Evolutionary conservation across 2,888 invertebrate species (phyloP).

Genomic region (Dendrolimus houi): DNA sequence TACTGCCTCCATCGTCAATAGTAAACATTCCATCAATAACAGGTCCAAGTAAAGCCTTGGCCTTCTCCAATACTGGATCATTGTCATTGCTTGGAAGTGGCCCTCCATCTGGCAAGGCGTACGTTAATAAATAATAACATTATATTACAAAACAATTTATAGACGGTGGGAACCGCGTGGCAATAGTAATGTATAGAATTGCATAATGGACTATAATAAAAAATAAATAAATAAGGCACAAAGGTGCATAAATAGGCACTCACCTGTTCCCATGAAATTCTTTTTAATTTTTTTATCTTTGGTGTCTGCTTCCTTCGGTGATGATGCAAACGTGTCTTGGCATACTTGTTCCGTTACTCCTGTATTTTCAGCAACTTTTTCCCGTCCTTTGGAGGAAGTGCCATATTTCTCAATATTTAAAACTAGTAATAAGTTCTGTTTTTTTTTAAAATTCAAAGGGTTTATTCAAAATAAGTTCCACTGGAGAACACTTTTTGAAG

Average conservation of each 20-base stretch:
- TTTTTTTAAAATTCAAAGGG: too few species aligned
- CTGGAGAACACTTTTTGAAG: too few species aligned
- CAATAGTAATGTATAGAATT: too few species aligned
- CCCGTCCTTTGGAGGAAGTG: slow-evolving; percentile 3
- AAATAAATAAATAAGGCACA: too few species aligned
- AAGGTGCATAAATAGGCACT: too few species aligned
- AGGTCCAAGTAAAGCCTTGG: slow-evolving; percentile 1
- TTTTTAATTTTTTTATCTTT: slow-evolving; percentile 1
- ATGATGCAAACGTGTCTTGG: background rate
- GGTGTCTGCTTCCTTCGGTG: background rate
- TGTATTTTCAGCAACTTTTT: slow-evolving; percentile 3
- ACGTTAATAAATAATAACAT: too few species aligned
- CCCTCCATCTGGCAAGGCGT: background rate
- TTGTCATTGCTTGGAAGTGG: background rate
- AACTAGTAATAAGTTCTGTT: too few species aligned
- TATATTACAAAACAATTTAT: too few species aligned
- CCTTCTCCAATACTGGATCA: background rate
- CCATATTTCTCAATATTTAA: slow-evolving; percentile 3
- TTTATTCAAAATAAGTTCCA: too few species aligned
- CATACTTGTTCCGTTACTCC: background rate
- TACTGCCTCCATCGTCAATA: background rate
- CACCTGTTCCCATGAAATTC: too few species aligned
- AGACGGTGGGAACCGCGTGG: too few species aligned
- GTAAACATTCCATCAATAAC: slow-evolving; percentile 1
- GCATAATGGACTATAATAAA: too few species aligned